These are phyloP conservation scores for Brachirus orientalis DNA, from an alignment of 2,113 vertebrate species.

Conservation along the genomic window DNA sequence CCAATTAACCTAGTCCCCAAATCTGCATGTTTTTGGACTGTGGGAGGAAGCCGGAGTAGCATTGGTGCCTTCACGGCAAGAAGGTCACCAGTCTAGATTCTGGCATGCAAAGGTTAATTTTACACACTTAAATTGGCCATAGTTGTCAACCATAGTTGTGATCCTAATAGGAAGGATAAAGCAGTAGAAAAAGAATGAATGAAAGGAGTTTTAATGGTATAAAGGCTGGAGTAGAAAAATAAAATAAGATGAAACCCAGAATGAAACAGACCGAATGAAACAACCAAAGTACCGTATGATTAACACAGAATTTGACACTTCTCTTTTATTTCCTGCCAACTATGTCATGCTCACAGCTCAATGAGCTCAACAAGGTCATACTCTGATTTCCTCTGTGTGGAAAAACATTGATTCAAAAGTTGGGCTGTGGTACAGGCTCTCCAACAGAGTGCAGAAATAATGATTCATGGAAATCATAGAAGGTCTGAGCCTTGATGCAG, in stretches of 20 bases:
- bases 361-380: slow-evolving; percentile 25
- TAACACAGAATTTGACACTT: slow-evolving; percentile 20
- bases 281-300: slow-evolving; percentile 29
- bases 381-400: slow-evolving; percentile 25
- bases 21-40: too few species aligned
- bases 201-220: too few species aligned
- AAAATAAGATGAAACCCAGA: background rate
- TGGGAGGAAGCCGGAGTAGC: too few species aligned
- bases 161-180: too few species aligned
- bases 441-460: slow-evolving; percentile 9
- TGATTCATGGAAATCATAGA: slow-evolving; percentile 6
- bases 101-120: too few species aligned
- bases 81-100: too few species aligned
- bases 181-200: too few species aligned
- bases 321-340: slow-evolving; percentile 23
- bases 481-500: slow-evolving; percentile 6
- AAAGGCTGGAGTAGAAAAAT: too few species aligned
- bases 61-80: too few species aligned
- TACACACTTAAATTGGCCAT: too few species aligned
- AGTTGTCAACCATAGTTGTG: too few species aligned
- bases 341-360: background rate
- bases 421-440: background rate
- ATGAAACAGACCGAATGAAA: slow-evolving; percentile 2
- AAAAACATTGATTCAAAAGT: slow-evolving; percentile 34
- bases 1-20: too few species aligned